Evolutionary conservation across 2,888 invertebrate species (phyloP), one percentile per base, ranked within the genome.

Genomic region (Eubasilissa splendida): DNA sequence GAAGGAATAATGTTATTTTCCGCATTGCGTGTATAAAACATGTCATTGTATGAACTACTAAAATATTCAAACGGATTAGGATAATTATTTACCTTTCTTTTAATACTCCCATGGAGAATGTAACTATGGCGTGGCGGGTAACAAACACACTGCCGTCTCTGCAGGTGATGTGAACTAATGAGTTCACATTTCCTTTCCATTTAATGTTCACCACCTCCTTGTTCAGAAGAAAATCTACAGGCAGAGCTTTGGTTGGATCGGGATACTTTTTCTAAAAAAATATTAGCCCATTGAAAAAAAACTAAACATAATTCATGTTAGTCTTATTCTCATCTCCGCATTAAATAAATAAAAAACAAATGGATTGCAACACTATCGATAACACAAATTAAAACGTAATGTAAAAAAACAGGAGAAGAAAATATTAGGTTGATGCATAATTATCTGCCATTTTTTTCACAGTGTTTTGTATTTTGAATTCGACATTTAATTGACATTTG

Each of bases 91-190:
- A 90, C 90, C 87, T 88, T 73, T 92, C 91, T 85, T 95, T 94
- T 76, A 95, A 86, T 73, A 94, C 93, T 2, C 94, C 95, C 5
- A 95, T 86, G 3, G 95, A 92, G 0, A 92, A 88, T 0, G 95
- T 95, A 12, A 94, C 90, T 82, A 95, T 91, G 4, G 94, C 92
- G 85, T 93, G 93, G 83, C 92, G 92, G 7, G 93, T 92, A 0
- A 87, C 86, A 82, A 90, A 93, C 59, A 89, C 83, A 63, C 90
- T 89, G 0, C 92, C 92, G 84, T 93, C 92, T 75, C 86, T 89
- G 82, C 93, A 93, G 58, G 86, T 89, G 0, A 93, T 89, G 63
- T 90, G 88, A 0, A 93, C 90, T 10, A 91, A 85, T 0, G 90
- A 88, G 74, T 87, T 87, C 54, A 53, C 33, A 0, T 86, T 85